Base-by-base conservation (phyloP, 1,140 invertebrate genomes). In the Listronotus bonariensis region DNA sequence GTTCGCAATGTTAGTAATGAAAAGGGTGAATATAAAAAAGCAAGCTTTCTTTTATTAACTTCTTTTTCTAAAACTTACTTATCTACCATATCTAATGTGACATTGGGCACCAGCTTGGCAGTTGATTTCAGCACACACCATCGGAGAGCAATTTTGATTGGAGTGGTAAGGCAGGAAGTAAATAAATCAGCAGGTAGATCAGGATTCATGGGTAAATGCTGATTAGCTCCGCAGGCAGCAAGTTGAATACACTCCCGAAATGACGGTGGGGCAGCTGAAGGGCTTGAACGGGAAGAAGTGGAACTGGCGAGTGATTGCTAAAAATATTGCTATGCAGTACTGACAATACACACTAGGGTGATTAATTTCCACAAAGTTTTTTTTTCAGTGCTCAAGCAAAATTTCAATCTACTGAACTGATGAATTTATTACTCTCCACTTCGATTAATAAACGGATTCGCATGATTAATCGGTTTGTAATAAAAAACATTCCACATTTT, bases 121-220 rank as follows among this genome's bases (percentile, higher is more conserved):
- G 89, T 89, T 49, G 81, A 75, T 77, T 95, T 90, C 81, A 96
- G 85, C 42, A 95, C 90, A 84, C 93, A 96, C 95, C 95, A 99
- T 75, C 92, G 87, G 42, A 99, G 82, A 32, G 95, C 96, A 73
- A 97, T 97, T 85, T 95, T 96, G 73, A 99, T 97, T 32, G 97
- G 97, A 14, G 97, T 98, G 15, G 97, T 99, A 59, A 99, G 86
- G 80, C 97, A 99, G 17, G 95, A 88, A 17, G 97, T 99, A 82
- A 99, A 99, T 45, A 99, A 85, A 84, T 99, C 97, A 12, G 97
- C 97, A n/a, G 97, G 97, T 68, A 99, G 82, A 80, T 98, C 93
- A 17, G 97, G 92, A 83, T 97, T 95, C 93, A 97, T 97, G 6
- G 97, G 97, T 66, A 99, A 84, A 67, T 92, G 88, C 81, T 99